Evolutionary conservation across 1,140 invertebrate genomes (phyloP).

Genomic region (Dinothrombium tinctorium): DNA sequence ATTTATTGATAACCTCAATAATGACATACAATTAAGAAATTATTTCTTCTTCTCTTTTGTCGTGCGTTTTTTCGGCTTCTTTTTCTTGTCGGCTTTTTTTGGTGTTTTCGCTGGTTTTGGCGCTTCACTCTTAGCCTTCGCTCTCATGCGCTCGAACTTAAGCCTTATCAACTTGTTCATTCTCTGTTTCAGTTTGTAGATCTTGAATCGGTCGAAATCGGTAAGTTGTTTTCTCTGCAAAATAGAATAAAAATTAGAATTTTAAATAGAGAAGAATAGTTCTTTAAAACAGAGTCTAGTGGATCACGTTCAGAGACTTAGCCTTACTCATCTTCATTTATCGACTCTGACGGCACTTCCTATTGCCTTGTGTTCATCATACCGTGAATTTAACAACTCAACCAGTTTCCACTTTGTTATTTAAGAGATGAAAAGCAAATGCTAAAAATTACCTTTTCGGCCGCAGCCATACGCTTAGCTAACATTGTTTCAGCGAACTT

Average conservation of each 20-base stretch:
- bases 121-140: neutral
- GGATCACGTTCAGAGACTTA: neutral
- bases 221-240: constrained; percentile 51
- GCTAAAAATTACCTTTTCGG: constrained; percentile 61
- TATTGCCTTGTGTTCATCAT: constrained; percentile 18
- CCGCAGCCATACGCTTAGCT: constrained; percentile 39
- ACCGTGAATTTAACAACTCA: neutral
- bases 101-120: neutral
- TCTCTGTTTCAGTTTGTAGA: constrained; percentile 61
- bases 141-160: neutral
- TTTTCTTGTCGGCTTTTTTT: no score
- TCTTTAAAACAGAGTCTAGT: neutral
- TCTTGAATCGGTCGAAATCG: constrained; percentile 88
- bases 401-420: constrained; percentile 7
- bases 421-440: no score
- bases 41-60: no score
- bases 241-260: constrained; percentile 16
- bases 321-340: neutral
- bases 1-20: no score
- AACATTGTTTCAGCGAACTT: constrained; percentile 26
- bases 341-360: constrained; percentile 20
- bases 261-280: neutral
- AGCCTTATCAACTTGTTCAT: constrained; percentile 16
- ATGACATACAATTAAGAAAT: no score
- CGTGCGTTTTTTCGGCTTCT: no score